A percentile compares a stretch with the other conserved stretches of the same genome.
phyloP scores from a whole-genome alignment of 2,888 invertebrate species.

The Rotaria sp. region DNA sequence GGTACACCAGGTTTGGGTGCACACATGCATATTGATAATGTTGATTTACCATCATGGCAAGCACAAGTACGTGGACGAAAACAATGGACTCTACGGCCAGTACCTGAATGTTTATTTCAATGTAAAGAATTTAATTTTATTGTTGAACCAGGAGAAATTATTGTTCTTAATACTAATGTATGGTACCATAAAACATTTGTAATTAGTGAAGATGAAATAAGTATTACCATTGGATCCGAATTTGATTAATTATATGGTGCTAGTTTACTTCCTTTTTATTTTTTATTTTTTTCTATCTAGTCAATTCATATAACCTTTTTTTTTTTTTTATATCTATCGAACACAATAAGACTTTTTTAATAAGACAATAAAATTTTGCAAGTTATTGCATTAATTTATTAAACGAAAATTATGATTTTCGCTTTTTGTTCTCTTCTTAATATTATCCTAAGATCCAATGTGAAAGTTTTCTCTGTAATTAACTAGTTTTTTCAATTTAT shows the following conservation, averaged over 20 bases:
- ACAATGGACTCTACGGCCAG: slow-evolving; percentile 79
- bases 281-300: no score
- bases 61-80: slow-evolving; percentile 83
- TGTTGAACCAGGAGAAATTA: slow-evolving; percentile 79
- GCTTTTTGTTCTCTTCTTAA: no score
- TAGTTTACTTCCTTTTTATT: not conserved
- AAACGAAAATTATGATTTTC: not conserved
- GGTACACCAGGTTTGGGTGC: slow-evolving; percentile 88
- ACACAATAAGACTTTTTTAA: no score
- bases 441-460: no score
- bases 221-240: slow-evolving; percentile 90
- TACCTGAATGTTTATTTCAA: slow-evolving; percentile 77
- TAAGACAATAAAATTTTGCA: not conserved
- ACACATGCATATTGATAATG: slow-evolving; percentile 91
- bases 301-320: no score
- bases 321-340: no score
- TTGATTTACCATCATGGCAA: slow-evolving; percentile 88
- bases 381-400: not conserved
- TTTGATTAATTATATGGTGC: slow-evolving; percentile 64
- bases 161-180: slow-evolving; percentile 83
- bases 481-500: no score
- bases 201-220: slow-evolving; percentile 71
- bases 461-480: no score
- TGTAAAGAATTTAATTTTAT: slow-evolving; percentile 67
- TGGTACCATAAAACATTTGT: slow-evolving; percentile 90